Base-by-base conservation (phyloP, 2,797 vertebrate species). In the Enteromius unitaeniatus region DNA sequence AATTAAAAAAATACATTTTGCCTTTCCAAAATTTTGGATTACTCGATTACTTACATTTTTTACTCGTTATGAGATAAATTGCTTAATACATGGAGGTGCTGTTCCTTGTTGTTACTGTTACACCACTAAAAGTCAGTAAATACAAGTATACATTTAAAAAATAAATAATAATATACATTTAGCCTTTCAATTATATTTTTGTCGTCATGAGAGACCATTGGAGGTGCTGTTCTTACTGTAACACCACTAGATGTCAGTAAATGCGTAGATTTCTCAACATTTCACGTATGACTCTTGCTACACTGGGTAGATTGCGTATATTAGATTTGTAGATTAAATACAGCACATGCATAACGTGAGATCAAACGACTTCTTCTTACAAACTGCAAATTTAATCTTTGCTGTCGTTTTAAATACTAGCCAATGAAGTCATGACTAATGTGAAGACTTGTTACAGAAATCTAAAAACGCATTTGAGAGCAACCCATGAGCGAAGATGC, bases 231-330 rank as follows among this genome's bases (percentile, higher is more conserved):
- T 55, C 6, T 31, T 49, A 49, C 19, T 15, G 21, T 72, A 81
- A 23, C 6, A 64, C 81, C 86, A 82, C 74, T 51, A 88, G 87
- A 85, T 88, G 87, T 73, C 82, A 86, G 84, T 64, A 82, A 70
- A 40, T 40, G 4, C 21, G 64, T 45, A 40, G 0, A 45, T 55
- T 62, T 55, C 7, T 23, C 3, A 8, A 8, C 19, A 17, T 53
- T 53, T 40, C 4, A 31, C 19, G 55, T 3, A 3, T 4, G 37
- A 31, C 40, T 55, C 21, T 23, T 40, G 13, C 21, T 2, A 13
- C 31, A 11, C 55, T 40, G 31, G 3, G 13, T n/a, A 40, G 21
- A 42, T 58, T 55, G 8, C 1, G 58, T n/a, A 15, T 28, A 72
- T 23, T 9, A 6, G 40, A 45, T 5, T n/a, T n/a, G n/a, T n/a